Conservation (phyloP, 2,888 invertebrate genomes). For the Unio delphinus region DNA sequence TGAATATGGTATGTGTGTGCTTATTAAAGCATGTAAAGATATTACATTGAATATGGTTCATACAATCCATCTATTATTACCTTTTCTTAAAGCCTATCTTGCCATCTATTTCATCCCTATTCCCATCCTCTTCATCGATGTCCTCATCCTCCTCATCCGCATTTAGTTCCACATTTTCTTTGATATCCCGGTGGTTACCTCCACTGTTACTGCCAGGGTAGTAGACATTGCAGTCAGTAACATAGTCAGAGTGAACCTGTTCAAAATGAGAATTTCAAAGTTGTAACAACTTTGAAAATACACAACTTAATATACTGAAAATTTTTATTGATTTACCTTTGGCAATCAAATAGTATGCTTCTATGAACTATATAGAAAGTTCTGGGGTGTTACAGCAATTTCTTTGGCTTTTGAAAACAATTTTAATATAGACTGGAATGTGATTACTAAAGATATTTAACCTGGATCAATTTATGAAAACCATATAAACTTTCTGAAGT, state of each 20-base stretch:
- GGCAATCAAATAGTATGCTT: too few species aligned
- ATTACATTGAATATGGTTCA: not conserved
- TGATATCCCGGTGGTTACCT: slow-evolving; percentile 9
- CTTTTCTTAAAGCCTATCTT: not conserved
- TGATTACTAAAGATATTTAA: too few species aligned
- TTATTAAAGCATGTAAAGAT: too few species aligned
- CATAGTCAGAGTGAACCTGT: slow-evolving; percentile 29
- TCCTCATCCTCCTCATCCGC: slow-evolving; percentile 19
- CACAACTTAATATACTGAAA: not conserved
- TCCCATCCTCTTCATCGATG: slow-evolving; percentile 30
- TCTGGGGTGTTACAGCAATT: too few species aligned
- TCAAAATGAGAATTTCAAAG: not conserved
- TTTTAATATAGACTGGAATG: too few species aligned
- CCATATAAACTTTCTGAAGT: too few species aligned
- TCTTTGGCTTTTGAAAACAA: too few species aligned
- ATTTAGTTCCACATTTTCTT: slow-evolving; percentile 17
- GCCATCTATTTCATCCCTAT: slow-evolving; percentile 20
- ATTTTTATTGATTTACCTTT: not conserved
- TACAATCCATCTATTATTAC: not conserved
- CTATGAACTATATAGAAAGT: too few species aligned
- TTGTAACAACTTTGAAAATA: not conserved
- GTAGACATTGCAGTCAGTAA: slow-evolving; percentile 28
- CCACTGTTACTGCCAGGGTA: slow-evolving; percentile 16
- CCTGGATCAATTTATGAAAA: too few species aligned
- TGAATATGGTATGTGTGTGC: too few species aligned